A percentile compares a stretch with the other conserved stretches of the same genome.
phyloP scores from a whole-genome alignment of 2,113 vertebrate genomes.

The Bubo bubo region DNA sequence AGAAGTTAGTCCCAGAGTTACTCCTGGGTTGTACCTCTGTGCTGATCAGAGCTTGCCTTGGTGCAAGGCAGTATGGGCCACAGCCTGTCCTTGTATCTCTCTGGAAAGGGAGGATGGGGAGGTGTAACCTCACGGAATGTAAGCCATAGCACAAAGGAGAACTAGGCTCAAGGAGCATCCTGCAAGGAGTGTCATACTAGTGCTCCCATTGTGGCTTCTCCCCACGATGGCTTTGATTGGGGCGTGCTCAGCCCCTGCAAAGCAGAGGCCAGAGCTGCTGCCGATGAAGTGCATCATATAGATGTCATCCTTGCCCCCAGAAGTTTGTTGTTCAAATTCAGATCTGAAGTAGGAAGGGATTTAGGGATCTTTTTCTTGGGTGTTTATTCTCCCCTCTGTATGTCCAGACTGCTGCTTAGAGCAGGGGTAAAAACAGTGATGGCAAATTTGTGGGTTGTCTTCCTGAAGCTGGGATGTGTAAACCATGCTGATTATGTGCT shows the following conservation, averaged over 20 bases:
- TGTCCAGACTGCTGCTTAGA: neutral
- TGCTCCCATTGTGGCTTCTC: neutral
- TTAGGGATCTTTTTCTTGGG: neutral
- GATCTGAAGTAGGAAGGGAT: neutral
- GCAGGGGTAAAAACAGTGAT: neutral
- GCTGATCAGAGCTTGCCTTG: neutral
- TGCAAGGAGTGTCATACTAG: neutral
- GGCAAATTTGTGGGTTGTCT: neutral
- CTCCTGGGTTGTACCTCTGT: neutral
- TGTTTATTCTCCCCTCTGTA: neutral
- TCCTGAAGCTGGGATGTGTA: neutral
- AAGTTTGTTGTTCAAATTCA: neutral
- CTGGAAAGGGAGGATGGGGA: neutral
- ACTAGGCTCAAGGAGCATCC: neutral
- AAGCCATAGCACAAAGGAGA: neutral
- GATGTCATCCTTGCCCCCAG: neutral
- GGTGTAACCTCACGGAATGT: neutral
- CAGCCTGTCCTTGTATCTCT: neutral
- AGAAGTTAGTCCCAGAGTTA: neutral
- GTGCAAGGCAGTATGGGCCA: neutral
- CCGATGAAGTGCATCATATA: neutral
- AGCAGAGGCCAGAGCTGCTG: neutral
- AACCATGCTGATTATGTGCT: neutral
- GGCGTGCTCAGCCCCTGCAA: neutral
- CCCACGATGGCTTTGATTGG: neutral